A percentile compares a stretch with the other conserved stretches of the same genome.
These are phyloP conservation scores for Tor tambroides DNA, from an alignment of 2,113 vertebrate genomes.

Conservation along the genomic window DNA sequence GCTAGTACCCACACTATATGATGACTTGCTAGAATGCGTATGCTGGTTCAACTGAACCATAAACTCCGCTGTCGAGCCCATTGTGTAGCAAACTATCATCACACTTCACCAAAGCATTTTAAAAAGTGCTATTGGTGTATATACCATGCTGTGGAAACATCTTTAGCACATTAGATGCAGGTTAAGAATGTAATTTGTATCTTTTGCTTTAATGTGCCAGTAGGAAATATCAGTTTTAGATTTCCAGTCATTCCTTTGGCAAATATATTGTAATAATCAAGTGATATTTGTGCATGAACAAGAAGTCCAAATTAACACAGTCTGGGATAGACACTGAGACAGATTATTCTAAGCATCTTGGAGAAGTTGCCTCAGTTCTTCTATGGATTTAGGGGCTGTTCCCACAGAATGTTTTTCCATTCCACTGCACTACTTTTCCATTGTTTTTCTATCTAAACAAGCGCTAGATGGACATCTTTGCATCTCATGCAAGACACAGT, in stretches of 20 bases:
- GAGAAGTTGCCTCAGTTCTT: background rate
- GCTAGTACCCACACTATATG: conserved; percentile 7
- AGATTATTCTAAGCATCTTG: background rate
- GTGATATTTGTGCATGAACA: background rate
- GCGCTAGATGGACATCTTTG: background rate
- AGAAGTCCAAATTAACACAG: background rate
- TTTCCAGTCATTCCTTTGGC: background rate
- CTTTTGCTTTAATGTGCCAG: background rate
- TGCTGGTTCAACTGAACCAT: conserved; percentile 6
- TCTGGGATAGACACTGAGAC: background rate
- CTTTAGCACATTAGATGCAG: background rate
- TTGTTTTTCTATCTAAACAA: background rate
- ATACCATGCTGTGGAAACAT: background rate
- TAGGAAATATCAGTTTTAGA: background rate
- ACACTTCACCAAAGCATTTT: conserved; percentile 21
- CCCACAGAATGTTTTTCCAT: background rate
- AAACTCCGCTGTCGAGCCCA: conserved; percentile 1
- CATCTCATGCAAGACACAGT: background rate
- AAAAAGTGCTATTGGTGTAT: background rate
- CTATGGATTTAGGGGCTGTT: background rate
- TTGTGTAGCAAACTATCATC: background rate
- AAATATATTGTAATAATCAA: background rate
- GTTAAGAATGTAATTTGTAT: background rate
- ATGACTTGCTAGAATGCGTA: conserved; percentile 9
- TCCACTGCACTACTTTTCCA: background rate